Evolutionary conservation across 2,113 vertebrate genomes (phyloP).

Genomic region (Anhinga rufa): DNA sequence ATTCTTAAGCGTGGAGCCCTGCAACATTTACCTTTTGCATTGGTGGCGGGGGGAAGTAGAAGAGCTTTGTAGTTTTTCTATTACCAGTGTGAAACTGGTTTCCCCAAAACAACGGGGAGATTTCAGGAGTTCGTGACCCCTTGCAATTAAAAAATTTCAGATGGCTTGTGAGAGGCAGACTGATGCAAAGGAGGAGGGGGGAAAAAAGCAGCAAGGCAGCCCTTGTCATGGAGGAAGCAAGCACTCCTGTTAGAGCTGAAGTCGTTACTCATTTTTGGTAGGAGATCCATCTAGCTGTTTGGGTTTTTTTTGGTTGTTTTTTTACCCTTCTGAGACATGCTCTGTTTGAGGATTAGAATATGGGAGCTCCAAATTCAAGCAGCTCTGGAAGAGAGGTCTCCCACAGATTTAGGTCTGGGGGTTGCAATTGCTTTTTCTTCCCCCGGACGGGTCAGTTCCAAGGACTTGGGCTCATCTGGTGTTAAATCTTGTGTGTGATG

Average conservation of each 20-base stretch:
- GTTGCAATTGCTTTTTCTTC: background rate
- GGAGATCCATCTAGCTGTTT: accelerated
- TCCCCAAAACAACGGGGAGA: background rate
- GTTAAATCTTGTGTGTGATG: background rate
- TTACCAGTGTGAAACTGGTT: background rate
- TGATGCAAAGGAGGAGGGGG: background rate
- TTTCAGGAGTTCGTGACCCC: background rate
- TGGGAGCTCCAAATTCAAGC: background rate
- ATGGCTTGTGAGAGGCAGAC: background rate
- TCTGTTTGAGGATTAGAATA: background rate
- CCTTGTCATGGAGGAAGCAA: background rate
- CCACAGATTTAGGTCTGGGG: background rate
- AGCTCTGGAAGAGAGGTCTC: background rate
- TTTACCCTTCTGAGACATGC: background rate
- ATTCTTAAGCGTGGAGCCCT: background rate
- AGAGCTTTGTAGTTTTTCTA: background rate
- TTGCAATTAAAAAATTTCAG: background rate
- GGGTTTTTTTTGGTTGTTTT: too few relatives aligned
- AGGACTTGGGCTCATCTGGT: background rate
- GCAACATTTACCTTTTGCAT: background rate
- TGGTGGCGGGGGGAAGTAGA: background rate
- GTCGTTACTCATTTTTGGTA: background rate
- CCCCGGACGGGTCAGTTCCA: background rate
- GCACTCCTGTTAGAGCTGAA: background rate
- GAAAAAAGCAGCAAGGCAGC: background rate